Evolutionary conservation across 1,140 invertebrate genomes (phyloP).

Genomic region (Drosophila kanapiae): DNA sequence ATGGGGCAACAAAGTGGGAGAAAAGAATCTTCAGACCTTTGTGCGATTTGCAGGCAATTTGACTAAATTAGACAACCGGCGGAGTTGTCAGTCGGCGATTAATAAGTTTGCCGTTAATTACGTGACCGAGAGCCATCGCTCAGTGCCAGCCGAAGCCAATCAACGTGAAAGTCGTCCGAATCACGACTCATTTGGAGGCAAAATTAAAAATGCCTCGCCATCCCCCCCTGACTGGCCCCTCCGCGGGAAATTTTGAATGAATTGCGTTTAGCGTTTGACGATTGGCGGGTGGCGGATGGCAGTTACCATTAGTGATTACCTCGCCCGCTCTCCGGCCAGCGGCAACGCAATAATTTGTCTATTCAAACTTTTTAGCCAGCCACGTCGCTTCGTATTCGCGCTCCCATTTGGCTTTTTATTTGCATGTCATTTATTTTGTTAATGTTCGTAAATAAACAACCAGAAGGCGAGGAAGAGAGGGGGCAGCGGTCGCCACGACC

Average conservation of each 20-base stretch:
- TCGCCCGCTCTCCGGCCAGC: neutral
- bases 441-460: conserved; percentile 80
- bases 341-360: conserved; percentile 72
- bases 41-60: conserved; percentile 67
- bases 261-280: conserved; percentile 69
- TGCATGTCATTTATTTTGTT: conserved; percentile 82
- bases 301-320: conserved; percentile 51
- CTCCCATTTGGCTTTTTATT: conserved; percentile 65
- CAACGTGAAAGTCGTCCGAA: conserved; percentile 42
- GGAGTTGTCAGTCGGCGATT: conserved; percentile 47
- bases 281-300: conserved; percentile 52
- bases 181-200: conserved; percentile 49
- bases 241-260: conserved; percentile 56
- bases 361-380: conserved; percentile 65
- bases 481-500: neutral
- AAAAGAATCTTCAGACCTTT: conserved; percentile 20
- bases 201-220: conserved; percentile 72
- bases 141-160: conserved; percentile 32
- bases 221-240: conserved; percentile 12
- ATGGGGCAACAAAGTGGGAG: conserved; percentile 1
- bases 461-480: neutral
- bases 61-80: conserved; percentile 64
- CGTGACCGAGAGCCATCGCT: conserved; percentile 55
- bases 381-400: conserved; percentile 22
- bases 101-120: conserved; percentile 76